Base-by-base conservation (phyloP, 2,888 invertebrate species). In the Latrodectus elegans region DNA sequence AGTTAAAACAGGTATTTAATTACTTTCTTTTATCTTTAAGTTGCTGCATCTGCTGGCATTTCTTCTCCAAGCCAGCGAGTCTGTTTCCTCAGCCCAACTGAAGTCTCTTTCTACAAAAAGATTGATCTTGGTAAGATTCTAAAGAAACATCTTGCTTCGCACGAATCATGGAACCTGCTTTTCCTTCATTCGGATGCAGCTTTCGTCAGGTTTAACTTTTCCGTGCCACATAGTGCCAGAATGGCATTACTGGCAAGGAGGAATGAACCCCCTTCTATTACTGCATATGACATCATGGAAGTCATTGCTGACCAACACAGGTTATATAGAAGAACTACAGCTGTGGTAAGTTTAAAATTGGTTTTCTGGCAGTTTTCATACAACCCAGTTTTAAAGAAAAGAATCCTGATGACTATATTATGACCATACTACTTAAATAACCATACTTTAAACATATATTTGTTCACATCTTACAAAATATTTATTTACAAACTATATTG, bases 91-190 rank as follows among this genome's bases (percentile, higher is more conserved):
- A 77, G 79, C 80, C 86, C 86, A 9, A 86, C 84, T 65, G 87
- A 89, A 74, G 90, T 91, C 82, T 86, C 90, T 84, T 89, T 89
- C 51, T 85, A 91, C 74, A 91, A 90, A 81, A 90, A 90, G 82
- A 90, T 90, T 74, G 82, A 90, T 53, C 90, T 91, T 84, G 90
- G 90, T 82, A 91, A 90, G 93, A 95, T 96, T 92, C 94, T 97
- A 91, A 95, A 96, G 91, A 95, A 96, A 93, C 95, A 96, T 93
- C 96, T 99, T 92, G 95, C 96, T 91, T 96, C 98, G 90, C 97
- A 97, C 93, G 96, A 97, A 92, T 98, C 98, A 93, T 98, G 98
- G 98, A 97, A 97, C 93, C 96, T 97, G 95, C 97, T 97, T 93
- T 98, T 99, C 93, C 97, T 96, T 93, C 97, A 98, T 93, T 96